Base-by-base conservation (phyloP, 2,888 invertebrate species). In the Athripsodes cinereus region DNA sequence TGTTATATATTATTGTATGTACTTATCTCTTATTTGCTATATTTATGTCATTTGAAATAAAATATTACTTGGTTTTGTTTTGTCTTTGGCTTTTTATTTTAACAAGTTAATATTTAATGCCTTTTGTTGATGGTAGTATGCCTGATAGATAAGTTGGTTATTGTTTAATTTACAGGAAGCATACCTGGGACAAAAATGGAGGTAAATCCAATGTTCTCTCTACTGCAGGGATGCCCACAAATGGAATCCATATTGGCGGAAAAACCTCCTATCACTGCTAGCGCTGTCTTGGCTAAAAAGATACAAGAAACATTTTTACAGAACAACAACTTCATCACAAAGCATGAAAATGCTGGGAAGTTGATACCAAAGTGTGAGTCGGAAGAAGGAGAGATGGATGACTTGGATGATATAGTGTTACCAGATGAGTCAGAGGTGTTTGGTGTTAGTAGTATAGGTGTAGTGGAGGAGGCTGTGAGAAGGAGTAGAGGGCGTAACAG, bases 341-440 rank as follows among this genome's bases (percentile, higher is more conserved):
- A 63, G 51, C 61, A 62, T 21, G 58, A 61, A 22, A 55, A 56
- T 20, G 51, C 8, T 18, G 11, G 20, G 55, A 21, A 22, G 16
- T 47, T 22, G 71, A 72, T 40, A 58, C 72, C 59, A 73, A 74
- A 78, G 55, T 74, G 71, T 22, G 81, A 81, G 58, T 80, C 81
- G 13, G 78, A 75, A 67, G 69, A 65, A 21, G 78, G 78, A 22
- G 78, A 78, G 22, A 74, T 73, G 70, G 78, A 78, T 70, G 78
- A 79, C 68, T 77, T 77, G 16, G 78, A 78, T 69, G 79, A 79
- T 67, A 79, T 79, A 66, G 74, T 76, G 64, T 70, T 79, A 66
- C 78, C 76, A 21, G 78, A 77, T 57, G 78, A 77, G 66, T 62
- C 67, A 13, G 75, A 75, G 65, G 67, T 68, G 8, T 71, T 66